These are phyloP conservation scores for Parazoanthus darwini DNA, from an alignment of 92 coral and sea anemone species.

Conservation along the genomic window DNA sequence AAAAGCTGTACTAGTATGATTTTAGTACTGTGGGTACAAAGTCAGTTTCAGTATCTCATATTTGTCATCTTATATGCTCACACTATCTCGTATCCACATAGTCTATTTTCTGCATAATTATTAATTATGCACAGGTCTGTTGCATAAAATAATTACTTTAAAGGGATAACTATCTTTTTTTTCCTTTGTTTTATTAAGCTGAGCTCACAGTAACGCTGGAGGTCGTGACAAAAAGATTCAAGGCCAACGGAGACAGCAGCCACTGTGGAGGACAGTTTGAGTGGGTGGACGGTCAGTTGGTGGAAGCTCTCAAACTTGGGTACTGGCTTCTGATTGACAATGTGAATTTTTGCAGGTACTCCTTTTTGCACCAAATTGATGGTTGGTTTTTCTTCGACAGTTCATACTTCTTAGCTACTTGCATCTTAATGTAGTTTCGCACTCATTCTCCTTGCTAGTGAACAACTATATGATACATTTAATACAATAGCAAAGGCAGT, in stretches of 20 bases:
- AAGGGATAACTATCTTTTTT: background rate
- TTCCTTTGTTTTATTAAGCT: background rate
- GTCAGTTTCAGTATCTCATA: too few relatives aligned
- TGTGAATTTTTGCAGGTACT: constrained; percentile 97
- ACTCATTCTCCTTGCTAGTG: too few relatives aligned
- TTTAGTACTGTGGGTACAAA: too few relatives aligned
- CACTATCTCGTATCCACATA: background rate
- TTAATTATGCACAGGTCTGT: background rate
- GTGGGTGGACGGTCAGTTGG: constrained; percentile 98
- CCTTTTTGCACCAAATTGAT: too few relatives aligned
- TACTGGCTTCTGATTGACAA: constrained; percentile 96
- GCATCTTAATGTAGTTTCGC: too few relatives aligned
- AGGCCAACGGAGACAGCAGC: constrained; percentile 65
- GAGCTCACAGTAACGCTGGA: constrained; percentile 23
- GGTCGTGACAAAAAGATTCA: constrained; percentile 52
- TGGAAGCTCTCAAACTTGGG: constrained; percentile 87
- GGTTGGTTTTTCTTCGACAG: too few relatives aligned
- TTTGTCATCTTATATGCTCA: too few relatives aligned
- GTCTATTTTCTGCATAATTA: background rate
- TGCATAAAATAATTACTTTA: background rate
- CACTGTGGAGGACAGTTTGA: constrained; percentile 98
- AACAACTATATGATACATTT: too few relatives aligned
- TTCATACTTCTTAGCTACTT: too few relatives aligned
- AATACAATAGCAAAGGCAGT: too few relatives aligned
- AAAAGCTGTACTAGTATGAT: too few relatives aligned